Evolutionary conservation across 2,797 vertebrate genomes (phyloP), one percentile per base, ranked within the genome.

Genomic region (Echeneis naucrates): DNA sequence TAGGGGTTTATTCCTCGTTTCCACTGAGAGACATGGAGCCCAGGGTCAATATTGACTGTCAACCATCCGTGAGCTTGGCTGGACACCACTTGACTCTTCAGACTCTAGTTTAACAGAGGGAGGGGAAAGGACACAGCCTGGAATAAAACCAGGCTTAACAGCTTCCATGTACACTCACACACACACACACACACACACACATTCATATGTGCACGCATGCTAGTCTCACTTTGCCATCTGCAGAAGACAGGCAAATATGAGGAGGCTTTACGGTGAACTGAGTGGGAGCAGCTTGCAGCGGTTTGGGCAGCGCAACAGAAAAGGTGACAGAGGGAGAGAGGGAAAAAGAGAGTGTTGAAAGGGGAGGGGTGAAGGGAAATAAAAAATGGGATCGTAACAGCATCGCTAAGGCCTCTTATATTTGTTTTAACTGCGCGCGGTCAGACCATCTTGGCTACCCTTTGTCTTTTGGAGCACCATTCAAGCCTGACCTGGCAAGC

Each of bases 41-140:
- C 69, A 81, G 82, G 86, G 88, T 92, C 89, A 91, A 92, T 93
- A 88, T 93, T 93, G 86, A 92, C 91, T 50, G 55, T 92, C 90
- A 89, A 92, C 91, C 88, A 88, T 79, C 72, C 78, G 90, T 79
- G 87, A 93, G 81, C 80, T 90, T 88, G 89, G 88, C 90, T 86
- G 88, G 76, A 88, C 87, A 82, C 74, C 44, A 55, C 81, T 87
- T 88, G 82, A 90, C 86, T 87, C 77, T 76, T 85, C 77, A 77
- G 86, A 70, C 76, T 74, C 68, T 70, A 50, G 69, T 83, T 81
- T 77, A 83, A 66, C 55, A 32, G 53, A 21, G 60, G 33, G 55
- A 63, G 21, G 54, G 40, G 38, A 26, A 9, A 70, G 62, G 68
- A 67, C 53, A 71, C 72, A 76, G 78, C 52, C 14, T 38, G 59